phyloP scores from a whole-genome alignment of 1,140 invertebrate genomes.

The Acyrthosiphon pisum region DNA sequence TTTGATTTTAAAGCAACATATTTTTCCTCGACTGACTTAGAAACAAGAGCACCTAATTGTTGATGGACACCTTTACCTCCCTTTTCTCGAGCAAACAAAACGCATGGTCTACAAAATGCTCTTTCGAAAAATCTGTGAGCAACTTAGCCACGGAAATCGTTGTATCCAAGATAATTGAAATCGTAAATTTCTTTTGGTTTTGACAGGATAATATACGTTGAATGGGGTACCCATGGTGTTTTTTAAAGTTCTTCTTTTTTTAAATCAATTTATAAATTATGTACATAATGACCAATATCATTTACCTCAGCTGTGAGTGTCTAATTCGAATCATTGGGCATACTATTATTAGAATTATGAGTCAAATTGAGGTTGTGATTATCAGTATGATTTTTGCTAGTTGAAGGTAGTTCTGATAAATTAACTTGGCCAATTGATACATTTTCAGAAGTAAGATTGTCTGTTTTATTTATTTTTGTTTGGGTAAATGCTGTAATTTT shows the following conservation, averaged over 20 bases:
- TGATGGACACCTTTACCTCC: conserved; percentile 37
- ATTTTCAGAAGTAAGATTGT: not conserved
- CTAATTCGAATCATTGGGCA: too few species aligned
- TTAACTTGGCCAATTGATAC: not conserved
- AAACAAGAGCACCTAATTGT: not conserved
- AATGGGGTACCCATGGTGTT: not conserved
- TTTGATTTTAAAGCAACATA: too few species aligned
- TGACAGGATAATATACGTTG: not conserved
- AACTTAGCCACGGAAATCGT: not conserved
- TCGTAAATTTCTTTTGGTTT: conserved; percentile 7
- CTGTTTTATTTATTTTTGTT: not conserved
- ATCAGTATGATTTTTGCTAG: not conserved
- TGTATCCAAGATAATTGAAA: conserved; percentile 38
- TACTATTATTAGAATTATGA: too few species aligned
- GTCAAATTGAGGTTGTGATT: too few species aligned
- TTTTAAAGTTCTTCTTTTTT: conserved; percentile 2
- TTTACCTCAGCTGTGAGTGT: not conserved
- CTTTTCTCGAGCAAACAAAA: conserved; percentile 31
- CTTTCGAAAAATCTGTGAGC: not conserved
- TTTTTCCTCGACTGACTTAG: conserved; percentile 40
- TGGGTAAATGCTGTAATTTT: not conserved
- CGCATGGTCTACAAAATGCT: conserved; percentile 21
- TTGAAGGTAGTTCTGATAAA: not conserved
- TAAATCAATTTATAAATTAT: conserved; percentile 20
- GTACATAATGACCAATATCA: not conserved